Evolutionary conservation across 2,888 invertebrate genomes (phyloP).

Genomic region (Tromatobia lineatoria): DNA sequence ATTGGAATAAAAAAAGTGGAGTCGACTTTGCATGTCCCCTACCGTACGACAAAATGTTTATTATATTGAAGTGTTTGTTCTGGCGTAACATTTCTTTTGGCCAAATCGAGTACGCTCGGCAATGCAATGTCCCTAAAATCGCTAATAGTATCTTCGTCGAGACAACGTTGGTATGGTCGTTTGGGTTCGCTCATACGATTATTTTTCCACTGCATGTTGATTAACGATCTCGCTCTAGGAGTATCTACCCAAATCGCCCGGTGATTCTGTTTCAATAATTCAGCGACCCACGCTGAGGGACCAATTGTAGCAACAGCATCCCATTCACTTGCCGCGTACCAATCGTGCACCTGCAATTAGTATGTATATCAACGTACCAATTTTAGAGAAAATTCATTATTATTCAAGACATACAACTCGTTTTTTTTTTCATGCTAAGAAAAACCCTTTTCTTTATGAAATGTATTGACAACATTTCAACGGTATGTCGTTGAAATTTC

Average conservation of each 20-base stretch:
- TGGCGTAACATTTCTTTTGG: conserved; percentile 72
- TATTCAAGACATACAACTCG: too few species aligned
- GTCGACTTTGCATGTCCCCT: conserved; percentile 4
- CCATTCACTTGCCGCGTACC: conserved; percentile 77
- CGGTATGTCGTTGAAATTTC: too few species aligned
- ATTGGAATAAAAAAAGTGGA: not conserved
- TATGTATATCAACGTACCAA: not conserved
- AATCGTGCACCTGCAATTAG: conserved; percentile 76
- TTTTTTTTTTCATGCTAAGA: too few species aligned
- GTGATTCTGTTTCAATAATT: conserved; percentile 73
- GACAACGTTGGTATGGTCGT: conserved; percentile 16
- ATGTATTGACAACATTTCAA: too few species aligned
- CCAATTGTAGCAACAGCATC: conserved; percentile 77
- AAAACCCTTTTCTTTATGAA: too few species aligned
- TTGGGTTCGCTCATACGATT: conserved; percentile 28
- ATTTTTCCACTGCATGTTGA: conserved; percentile 60
- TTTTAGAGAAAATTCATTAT: too few species aligned
- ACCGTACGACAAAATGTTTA: conserved; percentile 79
- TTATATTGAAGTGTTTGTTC: conserved; percentile 70
- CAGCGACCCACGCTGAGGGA: conserved; percentile 76
- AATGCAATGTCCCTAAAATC: conserved; percentile 79
- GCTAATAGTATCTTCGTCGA: conserved; percentile 65
- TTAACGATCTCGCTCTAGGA: conserved; percentile 72
- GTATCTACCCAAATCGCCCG: conserved; percentile 80
- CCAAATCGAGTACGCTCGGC: conserved; percentile 75